Evolutionary conservation across 2,797 vertebrate genomes (phyloP).

Genomic region (Xenopus petersii): DNA sequence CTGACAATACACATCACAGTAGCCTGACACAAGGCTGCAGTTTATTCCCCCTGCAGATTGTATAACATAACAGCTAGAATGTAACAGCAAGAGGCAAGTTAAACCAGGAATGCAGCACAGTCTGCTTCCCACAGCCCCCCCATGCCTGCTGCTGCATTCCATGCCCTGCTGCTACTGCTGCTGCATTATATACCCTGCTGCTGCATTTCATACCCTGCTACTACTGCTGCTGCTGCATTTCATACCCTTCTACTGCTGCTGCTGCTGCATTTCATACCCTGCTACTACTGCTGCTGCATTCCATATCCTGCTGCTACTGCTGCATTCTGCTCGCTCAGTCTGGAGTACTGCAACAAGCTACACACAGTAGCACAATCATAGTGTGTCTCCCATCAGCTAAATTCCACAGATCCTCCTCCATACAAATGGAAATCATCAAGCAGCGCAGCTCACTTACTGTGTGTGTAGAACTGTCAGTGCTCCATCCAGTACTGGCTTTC

Average conservation of each 20-base stretch:
- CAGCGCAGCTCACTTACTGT: constrained; percentile 22
- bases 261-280: too few relatives aligned
- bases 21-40: too few relatives aligned
- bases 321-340: constrained; percentile 14
- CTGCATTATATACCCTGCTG: neutral
- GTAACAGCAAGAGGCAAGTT: neutral
- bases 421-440: neutral
- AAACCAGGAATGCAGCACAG: neutral
- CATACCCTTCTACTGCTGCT: too few relatives aligned
- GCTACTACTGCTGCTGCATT: too few relatives aligned
- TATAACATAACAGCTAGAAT: too few relatives aligned
- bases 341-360: neutral
- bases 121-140: constrained; percentile 11
- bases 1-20: too few relatives aligned
- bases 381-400: neutral
- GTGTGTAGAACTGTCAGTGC: constrained; percentile 21
- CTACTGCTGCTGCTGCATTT: too few relatives aligned
- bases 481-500: constrained; percentile 7
- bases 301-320: neutral
- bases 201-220: neutral
- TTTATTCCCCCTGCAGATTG: too few relatives aligned
- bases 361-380: neutral
- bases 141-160: constrained; percentile 16
- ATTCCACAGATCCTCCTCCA: neutral
- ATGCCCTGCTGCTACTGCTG: constrained; percentile 2